Evolutionary conservation across 2,113 vertebrate genomes (phyloP).

Genomic region (Leucoraja erinaceus): DNA sequence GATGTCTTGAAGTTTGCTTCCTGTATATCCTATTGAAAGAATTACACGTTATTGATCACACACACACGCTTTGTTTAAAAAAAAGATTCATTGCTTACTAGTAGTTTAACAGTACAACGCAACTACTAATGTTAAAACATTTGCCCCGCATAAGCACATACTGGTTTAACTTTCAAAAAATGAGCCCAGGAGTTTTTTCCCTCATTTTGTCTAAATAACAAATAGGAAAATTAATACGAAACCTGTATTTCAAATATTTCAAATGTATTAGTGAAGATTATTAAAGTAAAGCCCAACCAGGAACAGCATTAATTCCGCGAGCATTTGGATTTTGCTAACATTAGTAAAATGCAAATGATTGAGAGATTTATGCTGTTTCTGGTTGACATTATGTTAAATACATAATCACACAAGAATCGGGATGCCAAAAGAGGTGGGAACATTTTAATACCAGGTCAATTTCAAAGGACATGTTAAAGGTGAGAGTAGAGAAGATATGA

Average conservation of each 20-base stretch:
- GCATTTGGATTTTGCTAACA: background rate
- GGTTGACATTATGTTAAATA: too few species aligned
- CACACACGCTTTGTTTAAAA: background rate
- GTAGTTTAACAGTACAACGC: too few species aligned
- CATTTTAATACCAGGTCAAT: background rate
- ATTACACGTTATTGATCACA: background rate
- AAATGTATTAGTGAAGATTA: background rate
- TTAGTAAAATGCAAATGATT: background rate
- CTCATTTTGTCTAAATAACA: background rate
- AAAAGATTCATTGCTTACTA: background rate
- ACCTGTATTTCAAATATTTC: background rate
- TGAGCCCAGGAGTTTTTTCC: background rate
- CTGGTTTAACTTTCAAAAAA: background rate
- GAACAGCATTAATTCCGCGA: background rate
- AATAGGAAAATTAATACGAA: background rate
- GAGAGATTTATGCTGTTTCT: too few species aligned
- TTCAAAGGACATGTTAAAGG: background rate
- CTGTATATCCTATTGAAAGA: constrained; percentile 76
- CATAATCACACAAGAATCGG: background rate
- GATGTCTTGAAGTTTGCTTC: constrained; percentile 96
- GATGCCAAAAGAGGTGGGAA: background rate
- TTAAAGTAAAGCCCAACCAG: background rate
- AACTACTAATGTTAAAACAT: background rate
- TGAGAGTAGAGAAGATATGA: background rate
- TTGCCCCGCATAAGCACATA: background rate